Conservation (phyloP, 2,797 vertebrate species). For the Poeciliopsis turneri region DNA sequence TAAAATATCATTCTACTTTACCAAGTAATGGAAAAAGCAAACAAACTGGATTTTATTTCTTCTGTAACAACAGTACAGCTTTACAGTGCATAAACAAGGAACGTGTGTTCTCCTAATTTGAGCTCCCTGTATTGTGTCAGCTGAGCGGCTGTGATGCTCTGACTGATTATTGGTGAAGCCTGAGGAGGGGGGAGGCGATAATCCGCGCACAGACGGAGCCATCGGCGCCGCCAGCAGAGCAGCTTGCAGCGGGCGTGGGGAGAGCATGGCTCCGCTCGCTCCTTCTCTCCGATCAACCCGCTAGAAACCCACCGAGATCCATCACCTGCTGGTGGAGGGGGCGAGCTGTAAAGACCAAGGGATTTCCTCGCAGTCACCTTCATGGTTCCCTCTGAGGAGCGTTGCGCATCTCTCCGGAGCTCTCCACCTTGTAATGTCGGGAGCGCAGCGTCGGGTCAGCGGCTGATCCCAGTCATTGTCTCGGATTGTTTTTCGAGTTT, state of each 20-base stretch:
- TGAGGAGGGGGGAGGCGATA: conserved; percentile 88
- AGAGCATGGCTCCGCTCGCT: conserved; percentile 62
- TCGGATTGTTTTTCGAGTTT: conserved; percentile 21
- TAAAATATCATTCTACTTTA: background rate
- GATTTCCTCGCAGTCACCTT: background rate
- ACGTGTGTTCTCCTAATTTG: conserved; percentile 29
- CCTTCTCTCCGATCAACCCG: conserved; percentile 13
- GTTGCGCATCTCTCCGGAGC: conserved; percentile 38
- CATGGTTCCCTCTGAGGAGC: conserved; percentile 28
- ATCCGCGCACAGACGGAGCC: conserved; percentile 90
- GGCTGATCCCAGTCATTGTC: conserved; percentile 43
- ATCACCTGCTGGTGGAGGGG: background rate
- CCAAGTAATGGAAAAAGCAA: background rate
- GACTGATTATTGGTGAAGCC: conserved; percentile 87
- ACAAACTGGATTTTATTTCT: background rate
- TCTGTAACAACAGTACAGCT: conserved; percentile 4
- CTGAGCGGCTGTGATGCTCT: conserved; percentile 84
- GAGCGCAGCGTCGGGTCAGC: conserved; percentile 52
- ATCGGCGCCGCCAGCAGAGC: conserved; percentile 83
- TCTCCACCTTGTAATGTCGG: conserved; percentile 44
- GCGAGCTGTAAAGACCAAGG: background rate
- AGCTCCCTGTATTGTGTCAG: conserved; percentile 79
- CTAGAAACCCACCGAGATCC: background rate
- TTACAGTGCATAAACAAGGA: conserved; percentile 59
- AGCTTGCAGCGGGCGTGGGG: conserved; percentile 53